Evolutionary conservation across 2,113 vertebrate genomes (phyloP).

Genomic region (Laticauda colubrina): DNA sequence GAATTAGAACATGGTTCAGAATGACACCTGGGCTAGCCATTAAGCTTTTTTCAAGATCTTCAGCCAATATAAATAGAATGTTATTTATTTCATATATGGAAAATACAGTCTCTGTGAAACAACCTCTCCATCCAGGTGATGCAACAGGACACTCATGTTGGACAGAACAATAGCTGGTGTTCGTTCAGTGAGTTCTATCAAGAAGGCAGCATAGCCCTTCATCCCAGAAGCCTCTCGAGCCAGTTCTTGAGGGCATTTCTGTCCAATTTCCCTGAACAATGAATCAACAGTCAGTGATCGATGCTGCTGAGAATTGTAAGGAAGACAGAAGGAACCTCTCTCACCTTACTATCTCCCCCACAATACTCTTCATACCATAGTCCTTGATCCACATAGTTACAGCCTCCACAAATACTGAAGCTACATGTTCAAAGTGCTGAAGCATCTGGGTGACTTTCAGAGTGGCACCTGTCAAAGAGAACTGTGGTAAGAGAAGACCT

Average conservation of each 20-base stretch:
- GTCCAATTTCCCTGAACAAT: conserved; percentile 86
- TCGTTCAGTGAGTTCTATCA: conserved; percentile 81
- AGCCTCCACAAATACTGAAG: conserved; percentile 83
- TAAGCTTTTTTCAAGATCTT: background rate
- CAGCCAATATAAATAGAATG: background rate
- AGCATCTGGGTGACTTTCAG: conserved; percentile 91
- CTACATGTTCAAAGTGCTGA: conserved; percentile 92
- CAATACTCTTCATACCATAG: conserved; percentile 85
- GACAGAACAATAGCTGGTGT: conserved; percentile 83
- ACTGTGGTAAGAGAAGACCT: background rate
- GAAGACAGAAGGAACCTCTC: conserved; percentile 26
- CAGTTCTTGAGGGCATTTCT: conserved; percentile 85
- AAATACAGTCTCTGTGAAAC: background rate
- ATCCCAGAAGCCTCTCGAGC: conserved; percentile 78
- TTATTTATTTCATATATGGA: no score
- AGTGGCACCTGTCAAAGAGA: conserved; percentile 75
- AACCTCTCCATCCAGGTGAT: conserved; percentile 91
- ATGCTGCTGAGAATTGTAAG: background rate
- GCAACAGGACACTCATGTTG: conserved; percentile 86
- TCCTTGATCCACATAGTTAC: conserved; percentile 86
- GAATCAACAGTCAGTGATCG: conserved; percentile 20
- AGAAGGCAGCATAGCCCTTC: conserved; percentile 83
- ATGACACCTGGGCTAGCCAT: background rate
- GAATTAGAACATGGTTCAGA: background rate
- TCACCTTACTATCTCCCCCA: conserved; percentile 91